A percentile compares a stretch with the other conserved stretches of the same genome.
phyloP scores from a whole-genome alignment of 2,797 vertebrate genomes.

The Enteromius radiatus region DNA sequence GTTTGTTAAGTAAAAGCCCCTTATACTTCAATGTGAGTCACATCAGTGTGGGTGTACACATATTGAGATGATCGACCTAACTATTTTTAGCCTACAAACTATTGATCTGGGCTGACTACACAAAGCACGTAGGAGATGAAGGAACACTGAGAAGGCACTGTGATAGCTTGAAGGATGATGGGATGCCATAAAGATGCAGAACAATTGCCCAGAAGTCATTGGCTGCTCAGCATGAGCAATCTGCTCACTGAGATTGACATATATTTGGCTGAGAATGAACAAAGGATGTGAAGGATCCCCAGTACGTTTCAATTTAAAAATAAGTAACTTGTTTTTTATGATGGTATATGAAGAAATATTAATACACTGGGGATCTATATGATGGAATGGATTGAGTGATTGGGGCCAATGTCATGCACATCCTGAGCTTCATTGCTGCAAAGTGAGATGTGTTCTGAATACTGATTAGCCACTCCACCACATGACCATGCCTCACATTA shows the following conservation, averaged over 20 bases:
- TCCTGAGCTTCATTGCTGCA: slow-evolving; percentile 35
- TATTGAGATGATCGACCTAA: not conserved
- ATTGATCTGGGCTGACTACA: slow-evolving; percentile 18
- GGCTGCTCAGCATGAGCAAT: not conserved
- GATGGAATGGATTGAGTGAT: slow-evolving; percentile 7
- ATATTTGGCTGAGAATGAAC: not conserved
- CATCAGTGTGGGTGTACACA: not conserved
- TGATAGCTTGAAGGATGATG: not conserved
- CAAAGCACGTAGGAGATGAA: not conserved
- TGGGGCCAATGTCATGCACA: slow-evolving; percentile 33
- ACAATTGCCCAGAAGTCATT: not conserved
- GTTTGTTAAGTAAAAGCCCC: not conserved
- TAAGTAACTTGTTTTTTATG: not conserved
- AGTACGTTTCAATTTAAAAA: slow-evolving; percentile 3
- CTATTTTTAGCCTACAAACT: slow-evolving; percentile 14
- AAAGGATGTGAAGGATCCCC: not conserved
- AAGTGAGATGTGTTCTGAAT: slow-evolving; percentile 45
- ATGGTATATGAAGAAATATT: slow-evolving; percentile 9
- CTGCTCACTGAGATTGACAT: not conserved
- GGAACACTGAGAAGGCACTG: not conserved
- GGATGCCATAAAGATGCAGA: slow-evolving; percentile 10
- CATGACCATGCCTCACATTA: not conserved
- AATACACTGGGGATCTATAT: not conserved
- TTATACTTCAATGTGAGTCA: slow-evolving; percentile 2
- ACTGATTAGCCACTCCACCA: slow-evolving; percentile 23